Percentiles rank a stretch among this genome's conserved stretches.
phyloP scores from a whole-genome alignment of 2,888 invertebrate genomes.

The Agrotis segetum region DNA sequence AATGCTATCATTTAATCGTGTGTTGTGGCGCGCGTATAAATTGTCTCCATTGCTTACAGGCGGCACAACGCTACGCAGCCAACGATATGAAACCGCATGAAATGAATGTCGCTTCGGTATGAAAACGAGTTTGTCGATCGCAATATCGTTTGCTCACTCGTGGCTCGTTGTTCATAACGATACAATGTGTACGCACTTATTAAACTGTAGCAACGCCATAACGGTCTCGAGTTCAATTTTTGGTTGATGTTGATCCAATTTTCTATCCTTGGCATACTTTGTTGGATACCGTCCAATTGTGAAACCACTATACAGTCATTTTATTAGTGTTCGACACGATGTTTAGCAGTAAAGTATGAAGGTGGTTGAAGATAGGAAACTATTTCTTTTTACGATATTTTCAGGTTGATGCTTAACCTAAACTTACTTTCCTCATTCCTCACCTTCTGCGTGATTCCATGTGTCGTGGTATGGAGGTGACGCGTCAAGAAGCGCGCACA shows the following conservation, averaged over 20 bases:
- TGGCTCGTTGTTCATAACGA: constrained; percentile 63
- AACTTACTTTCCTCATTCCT: neutral
- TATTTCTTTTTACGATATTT: neutral
- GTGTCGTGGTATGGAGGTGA: constrained; percentile 34
- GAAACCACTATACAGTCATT: constrained; percentile 30
- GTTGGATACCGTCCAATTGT: constrained; percentile 48
- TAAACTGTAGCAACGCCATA: constrained; percentile 54
- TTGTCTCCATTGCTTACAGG: constrained; percentile 63
- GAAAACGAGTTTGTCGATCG: constrained; percentile 66
- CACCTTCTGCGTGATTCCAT: constrained; percentile 47
- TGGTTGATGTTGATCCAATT: constrained; percentile 47
- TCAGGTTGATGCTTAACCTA: neutral
- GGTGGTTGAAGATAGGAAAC: constrained; percentile 1
- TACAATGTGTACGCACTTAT: constrained; percentile 63
- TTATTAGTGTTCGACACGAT: constrained; percentile 30
- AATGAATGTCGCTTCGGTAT: constrained; percentile 63
- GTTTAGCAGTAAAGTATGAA: constrained; percentile 29
- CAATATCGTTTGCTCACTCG: constrained; percentile 66
- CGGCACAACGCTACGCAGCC: constrained; percentile 52
- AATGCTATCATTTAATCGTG: constrained; percentile 49
- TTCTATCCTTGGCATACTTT: constrained; percentile 40
- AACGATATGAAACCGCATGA: constrained; percentile 66
- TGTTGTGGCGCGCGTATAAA: constrained; percentile 56
- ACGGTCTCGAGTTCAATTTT: constrained; percentile 48
- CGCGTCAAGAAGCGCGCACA: constrained; percentile 58